Percentiles rank a stretch among this genome's conserved stretches.
Evolutionary conservation across 2,888 invertebrate genomes (phyloP).

Genomic region (Eurytoma adleriae): DNA sequence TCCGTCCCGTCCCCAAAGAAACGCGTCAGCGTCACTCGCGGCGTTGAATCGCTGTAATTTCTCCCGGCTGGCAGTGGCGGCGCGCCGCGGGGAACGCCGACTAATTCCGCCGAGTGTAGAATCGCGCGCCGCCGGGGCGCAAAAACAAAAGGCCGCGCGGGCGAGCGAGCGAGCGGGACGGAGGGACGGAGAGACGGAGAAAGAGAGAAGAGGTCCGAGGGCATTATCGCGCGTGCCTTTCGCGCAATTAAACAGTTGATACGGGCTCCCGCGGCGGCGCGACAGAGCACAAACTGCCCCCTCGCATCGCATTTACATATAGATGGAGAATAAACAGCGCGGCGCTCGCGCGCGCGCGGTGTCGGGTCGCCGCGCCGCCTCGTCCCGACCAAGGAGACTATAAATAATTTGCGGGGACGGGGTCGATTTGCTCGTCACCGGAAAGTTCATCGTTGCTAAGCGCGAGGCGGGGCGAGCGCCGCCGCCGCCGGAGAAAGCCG

Average conservation of each 20-base stretch:
- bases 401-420: slow-evolving; percentile 46
- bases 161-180: too few relatives aligned
- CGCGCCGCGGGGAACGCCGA: too few relatives aligned
- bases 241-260: slow-evolving; percentile 48
- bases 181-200: background rate
- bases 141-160: too few relatives aligned
- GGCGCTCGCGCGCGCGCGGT: background rate
- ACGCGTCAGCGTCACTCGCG: too few relatives aligned
- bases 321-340: slow-evolving; percentile 58
- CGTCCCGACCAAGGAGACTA: slow-evolving; percentile 17
- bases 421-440: slow-evolving; percentile 39
- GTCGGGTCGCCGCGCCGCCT: background rate
- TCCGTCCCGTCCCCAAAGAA: too few relatives aligned
- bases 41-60: too few relatives aligned
- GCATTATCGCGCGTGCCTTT: slow-evolving; percentile 21
- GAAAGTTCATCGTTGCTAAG: slow-evolving; percentile 13
- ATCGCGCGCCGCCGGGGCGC: too few relatives aligned
- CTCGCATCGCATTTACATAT: slow-evolving; percentile 57
- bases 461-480: background rate
- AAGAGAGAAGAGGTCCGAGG: background rate
- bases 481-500: background rate
- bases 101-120: too few relatives aligned
- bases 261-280: slow-evolving; percentile 2
- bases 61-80: too few relatives aligned
- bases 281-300: slow-evolving; percentile 6